Conservation (phyloP, 2,888 invertebrate genomes). For the Cheilosia vulpina region DNA sequence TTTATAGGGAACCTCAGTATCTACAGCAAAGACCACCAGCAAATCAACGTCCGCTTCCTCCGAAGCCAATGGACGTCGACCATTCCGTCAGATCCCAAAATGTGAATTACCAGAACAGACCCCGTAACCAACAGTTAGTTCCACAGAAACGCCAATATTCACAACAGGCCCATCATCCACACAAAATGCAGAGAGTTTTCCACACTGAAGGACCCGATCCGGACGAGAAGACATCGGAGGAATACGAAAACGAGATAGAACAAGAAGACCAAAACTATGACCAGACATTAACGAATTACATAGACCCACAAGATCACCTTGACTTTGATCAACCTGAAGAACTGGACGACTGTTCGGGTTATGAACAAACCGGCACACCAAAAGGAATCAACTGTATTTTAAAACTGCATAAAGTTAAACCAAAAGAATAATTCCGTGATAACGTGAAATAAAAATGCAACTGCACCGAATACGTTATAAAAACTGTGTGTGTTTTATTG, state of each 20-base stretch:
- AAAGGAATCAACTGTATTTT: too few relatives aligned
- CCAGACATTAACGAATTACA: neutral
- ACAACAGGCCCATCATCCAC: constrained; percentile 10
- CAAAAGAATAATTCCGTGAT: too few relatives aligned
- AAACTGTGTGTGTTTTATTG: too few relatives aligned
- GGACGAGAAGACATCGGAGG: neutral
- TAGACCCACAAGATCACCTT: neutral
- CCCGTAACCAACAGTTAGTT: constrained; percentile 24
- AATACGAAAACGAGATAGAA: neutral
- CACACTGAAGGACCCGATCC: constrained; percentile 14
- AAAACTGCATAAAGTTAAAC: too few relatives aligned
- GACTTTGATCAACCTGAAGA: neutral
- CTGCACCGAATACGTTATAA: too few relatives aligned
- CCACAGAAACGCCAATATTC: constrained; percentile 25
- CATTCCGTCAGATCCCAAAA: constrained; percentile 18
- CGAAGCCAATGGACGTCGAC: constrained; percentile 31
- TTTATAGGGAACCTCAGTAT: neutral
- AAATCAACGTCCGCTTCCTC: constrained; percentile 6
- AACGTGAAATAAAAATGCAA: too few relatives aligned
- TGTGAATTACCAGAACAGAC: constrained; percentile 22
- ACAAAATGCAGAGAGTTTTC: constrained; percentile 18
- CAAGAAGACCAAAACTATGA: too few relatives aligned
- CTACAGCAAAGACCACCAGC: neutral
- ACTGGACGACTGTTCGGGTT: constrained; percentile 9
- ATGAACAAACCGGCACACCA: too few relatives aligned